Evolutionary conservation across 1,140 invertebrate genomes (phyloP).

Genomic region (Diorhabda carinulata): DNA sequence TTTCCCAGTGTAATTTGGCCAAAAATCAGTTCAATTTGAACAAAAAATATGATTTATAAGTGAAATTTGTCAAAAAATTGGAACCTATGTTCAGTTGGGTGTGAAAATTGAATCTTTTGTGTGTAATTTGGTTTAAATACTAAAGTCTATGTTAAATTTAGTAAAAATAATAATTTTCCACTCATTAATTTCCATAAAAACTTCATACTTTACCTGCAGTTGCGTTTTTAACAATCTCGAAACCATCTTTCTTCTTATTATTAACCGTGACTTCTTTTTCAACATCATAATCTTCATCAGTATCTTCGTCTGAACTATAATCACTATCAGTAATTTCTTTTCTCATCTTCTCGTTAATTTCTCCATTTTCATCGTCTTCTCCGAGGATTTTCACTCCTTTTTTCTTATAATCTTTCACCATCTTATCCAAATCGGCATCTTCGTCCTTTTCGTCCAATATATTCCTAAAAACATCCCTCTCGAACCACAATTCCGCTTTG

Average conservation of each 20-base stretch:
- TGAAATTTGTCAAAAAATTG: too few species aligned
- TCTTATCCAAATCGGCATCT: constrained; percentile 79
- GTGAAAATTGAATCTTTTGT: too few species aligned
- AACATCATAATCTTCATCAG: constrained; percentile 62
- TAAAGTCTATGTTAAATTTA: too few species aligned
- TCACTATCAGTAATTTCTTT: constrained; percentile 37
- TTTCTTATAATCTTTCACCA: constrained; percentile 68
- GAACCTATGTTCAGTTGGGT: too few species aligned
- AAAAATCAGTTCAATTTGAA: too few species aligned
- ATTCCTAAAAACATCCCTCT: constrained; percentile 83
- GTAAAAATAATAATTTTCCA: too few species aligned
- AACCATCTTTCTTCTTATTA: constrained; percentile 54
- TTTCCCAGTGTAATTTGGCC: too few species aligned
- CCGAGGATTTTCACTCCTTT: constrained; percentile 56
- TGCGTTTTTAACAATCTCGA: constrained; percentile 64
- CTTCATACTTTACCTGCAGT: constrained; percentile 7
- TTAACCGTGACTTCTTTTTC: constrained; percentile 34
- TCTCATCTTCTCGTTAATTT: constrained; percentile 30
- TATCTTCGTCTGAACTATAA: constrained; percentile 46
- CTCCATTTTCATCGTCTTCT: constrained; percentile 22
- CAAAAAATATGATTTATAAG: too few species aligned
- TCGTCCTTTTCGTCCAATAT: constrained; percentile 81
- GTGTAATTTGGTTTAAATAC: too few species aligned
- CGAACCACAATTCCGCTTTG: constrained; percentile 85
- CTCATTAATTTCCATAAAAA: not conserved